These are phyloP conservation scores for Apis cerana DNA, from an alignment of 1,140 invertebrate species.

Conservation along the genomic window DNA sequence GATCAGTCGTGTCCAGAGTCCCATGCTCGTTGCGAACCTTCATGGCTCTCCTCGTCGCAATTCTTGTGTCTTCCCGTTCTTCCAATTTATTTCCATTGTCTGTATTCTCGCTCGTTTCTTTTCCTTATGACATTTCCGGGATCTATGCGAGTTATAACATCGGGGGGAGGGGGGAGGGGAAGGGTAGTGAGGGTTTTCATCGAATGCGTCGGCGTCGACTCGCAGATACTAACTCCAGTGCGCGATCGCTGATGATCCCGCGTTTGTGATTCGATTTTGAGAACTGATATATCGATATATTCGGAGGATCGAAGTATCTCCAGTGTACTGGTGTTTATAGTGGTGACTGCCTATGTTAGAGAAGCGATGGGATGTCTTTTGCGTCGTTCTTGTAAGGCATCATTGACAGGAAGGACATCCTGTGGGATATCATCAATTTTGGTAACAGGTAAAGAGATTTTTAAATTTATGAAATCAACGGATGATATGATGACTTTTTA, in stretches of 20 bases:
- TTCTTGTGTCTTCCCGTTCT: neutral
- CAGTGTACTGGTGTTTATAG: conserved; percentile 3
- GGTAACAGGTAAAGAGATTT: neutral
- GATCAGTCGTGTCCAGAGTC: conserved; percentile 80
- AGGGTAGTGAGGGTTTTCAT: neutral
- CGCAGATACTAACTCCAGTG: neutral
- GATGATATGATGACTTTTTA: neutral
- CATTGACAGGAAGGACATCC: neutral
- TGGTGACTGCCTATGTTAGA: neutral
- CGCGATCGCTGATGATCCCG: conserved; percentile 10
- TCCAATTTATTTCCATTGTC: neutral
- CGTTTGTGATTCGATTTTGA: conserved; percentile 8
- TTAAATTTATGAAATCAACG: neutral
- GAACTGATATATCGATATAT: neutral
- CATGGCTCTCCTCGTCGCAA: conserved; percentile 17
- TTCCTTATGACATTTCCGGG: neutral
- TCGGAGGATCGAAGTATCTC: too few relatives aligned
- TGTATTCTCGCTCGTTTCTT: too few relatives aligned
- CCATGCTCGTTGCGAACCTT: conserved; percentile 70
- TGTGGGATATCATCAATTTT: neutral
- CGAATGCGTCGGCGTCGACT: conserved; percentile 6
- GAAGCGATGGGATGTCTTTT: neutral
- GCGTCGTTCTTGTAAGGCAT: neutral
- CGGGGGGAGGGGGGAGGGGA: neutral
- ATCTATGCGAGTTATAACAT: neutral